These are phyloP conservation scores for Argyra leucocephala DNA, from an alignment of 2,888 invertebrate genomes.

Conservation along the genomic window DNA sequence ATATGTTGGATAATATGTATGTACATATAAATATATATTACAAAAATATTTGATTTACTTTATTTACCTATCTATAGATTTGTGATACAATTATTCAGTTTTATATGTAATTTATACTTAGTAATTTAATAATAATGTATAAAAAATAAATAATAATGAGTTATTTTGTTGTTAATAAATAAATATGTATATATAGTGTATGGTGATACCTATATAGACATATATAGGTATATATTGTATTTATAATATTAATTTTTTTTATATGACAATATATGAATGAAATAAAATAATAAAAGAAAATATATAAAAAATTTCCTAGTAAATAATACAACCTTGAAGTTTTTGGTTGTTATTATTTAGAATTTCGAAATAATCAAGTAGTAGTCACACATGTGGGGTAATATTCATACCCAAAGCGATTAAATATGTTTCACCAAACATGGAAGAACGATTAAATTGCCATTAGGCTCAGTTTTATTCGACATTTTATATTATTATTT, in stretches of 20 bases:
- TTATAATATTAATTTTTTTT: neutral
- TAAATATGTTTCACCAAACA: conserved; percentile 24
- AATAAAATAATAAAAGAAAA: neutral
- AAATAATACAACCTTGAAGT: conserved; percentile 1
- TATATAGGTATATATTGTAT: neutral
- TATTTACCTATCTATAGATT: neutral
- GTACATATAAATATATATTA: no score
- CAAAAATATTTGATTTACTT: neutral
- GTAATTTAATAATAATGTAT: neutral
- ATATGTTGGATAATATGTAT: no score
- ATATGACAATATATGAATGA: neutral
- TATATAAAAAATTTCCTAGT: neutral
- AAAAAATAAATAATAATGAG: neutral
- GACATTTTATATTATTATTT: conserved; percentile 4
- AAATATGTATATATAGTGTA: no score
- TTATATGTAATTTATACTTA: neutral
- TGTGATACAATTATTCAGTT: neutral
- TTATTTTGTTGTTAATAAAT: neutral
- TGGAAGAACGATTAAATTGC: conserved; percentile 26
- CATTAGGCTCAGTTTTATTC: conserved; percentile 22
- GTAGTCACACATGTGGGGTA: neutral
- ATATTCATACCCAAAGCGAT: conserved; percentile 15
- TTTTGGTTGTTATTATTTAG: neutral
- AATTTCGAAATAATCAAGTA: conserved; percentile 1
- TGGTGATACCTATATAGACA: no score